A percentile compares a stretch with the other conserved stretches of the same genome.
These are phyloP conservation scores for Abrostola tripartita DNA, from an alignment of 2,888 invertebrate species.

Conservation along the genomic window DNA sequence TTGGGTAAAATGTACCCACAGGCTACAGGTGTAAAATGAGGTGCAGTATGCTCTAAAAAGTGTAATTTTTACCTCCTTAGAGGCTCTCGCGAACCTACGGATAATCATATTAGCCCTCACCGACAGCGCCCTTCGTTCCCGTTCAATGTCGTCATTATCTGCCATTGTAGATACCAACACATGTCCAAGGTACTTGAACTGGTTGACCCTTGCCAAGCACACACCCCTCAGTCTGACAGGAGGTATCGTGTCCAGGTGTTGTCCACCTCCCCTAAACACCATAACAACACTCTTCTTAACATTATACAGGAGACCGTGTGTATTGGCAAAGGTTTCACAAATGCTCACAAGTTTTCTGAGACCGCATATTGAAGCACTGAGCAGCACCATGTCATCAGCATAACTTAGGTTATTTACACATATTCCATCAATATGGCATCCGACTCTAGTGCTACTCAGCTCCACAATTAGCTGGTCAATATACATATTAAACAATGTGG, in stretches of 20 bases:
- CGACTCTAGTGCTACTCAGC: slow-evolving; percentile 8
- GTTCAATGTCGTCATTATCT: slow-evolving; percentile 13
- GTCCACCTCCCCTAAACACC: not conserved
- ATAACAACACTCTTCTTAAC: not conserved
- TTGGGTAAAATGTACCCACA: no score
- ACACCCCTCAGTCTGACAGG: not conserved
- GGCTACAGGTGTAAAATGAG: no score
- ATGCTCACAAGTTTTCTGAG: not conserved
- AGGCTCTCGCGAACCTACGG: slow-evolving; percentile 27
- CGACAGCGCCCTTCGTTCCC: slow-evolving; percentile 33
- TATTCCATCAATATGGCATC: slow-evolving; percentile 7
- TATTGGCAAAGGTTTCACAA: not conserved
- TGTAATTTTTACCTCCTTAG: slow-evolving; percentile 1
- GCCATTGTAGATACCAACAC: not conserved
- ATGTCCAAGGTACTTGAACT: not conserved
- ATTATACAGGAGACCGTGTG: not conserved
- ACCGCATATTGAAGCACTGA: not conserved
- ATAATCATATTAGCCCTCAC: slow-evolving; percentile 29
- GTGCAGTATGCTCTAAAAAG: slow-evolving; percentile 5
- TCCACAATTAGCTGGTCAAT: not conserved
- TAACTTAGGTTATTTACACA: not conserved
- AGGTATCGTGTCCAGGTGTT: not conserved
- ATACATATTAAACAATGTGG: slow-evolving; percentile 6
- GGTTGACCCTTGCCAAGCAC: not conserved
- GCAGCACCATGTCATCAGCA: not conserved